Conservation (phyloP, 2,797 vertebrate genomes). For the Peromyscus nudipes region DNA sequence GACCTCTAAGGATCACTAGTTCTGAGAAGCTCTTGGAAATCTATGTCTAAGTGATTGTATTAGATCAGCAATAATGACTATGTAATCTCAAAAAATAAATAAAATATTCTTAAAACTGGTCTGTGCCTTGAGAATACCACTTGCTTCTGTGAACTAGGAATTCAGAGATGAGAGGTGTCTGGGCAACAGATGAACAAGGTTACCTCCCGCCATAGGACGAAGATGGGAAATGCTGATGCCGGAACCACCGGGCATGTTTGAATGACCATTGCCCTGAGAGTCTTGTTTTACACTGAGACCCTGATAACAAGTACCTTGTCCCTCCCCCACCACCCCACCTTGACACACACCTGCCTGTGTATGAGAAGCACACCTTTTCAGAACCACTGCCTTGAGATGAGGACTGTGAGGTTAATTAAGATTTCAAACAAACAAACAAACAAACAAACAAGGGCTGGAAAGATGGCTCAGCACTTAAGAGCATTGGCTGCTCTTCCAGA, state of each 20-base stretch:
- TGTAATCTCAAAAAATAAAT: conserved; percentile 95
- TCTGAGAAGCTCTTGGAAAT: conserved; percentile 93
- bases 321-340: not conserved
- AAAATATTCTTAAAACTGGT: conserved; percentile 89
- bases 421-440: not conserved
- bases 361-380: not conserved
- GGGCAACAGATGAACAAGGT: not conserved
- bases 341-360: not conserved
- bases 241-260: not conserved
- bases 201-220: not conserved
- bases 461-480: too few relatives aligned
- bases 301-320: not conserved
- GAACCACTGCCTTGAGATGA: not conserved
- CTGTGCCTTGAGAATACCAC: not conserved
- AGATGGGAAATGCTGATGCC: not conserved
- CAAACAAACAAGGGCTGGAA: too few relatives aligned
- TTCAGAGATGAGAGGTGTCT: conserved; percentile 40
- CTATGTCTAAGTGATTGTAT: conserved; percentile 95
- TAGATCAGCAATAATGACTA: conserved; percentile 99
- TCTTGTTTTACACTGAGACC: not conserved
- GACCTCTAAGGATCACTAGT: conserved; percentile 88
- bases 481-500: too few relatives aligned
- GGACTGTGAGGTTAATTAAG: not conserved
- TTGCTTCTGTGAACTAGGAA: conserved; percentile 65
- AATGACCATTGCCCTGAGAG: not conserved